phyloP scores from a whole-genome alignment of 2,888 invertebrate genomes.

The Morinoia aosen region DNA sequence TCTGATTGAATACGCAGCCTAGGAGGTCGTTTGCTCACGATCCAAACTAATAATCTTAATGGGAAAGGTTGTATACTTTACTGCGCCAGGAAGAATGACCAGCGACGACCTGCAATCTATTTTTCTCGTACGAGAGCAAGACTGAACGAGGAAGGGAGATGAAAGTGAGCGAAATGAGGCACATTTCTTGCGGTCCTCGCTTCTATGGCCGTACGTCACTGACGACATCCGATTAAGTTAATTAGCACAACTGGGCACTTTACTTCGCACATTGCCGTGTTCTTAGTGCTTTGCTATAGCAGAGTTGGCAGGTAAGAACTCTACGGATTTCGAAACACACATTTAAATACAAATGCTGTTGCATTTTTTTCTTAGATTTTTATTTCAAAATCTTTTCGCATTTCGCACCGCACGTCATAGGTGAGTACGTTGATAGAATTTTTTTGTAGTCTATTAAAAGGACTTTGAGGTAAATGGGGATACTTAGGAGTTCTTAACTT shows the following conservation, averaged over 20 bases:
- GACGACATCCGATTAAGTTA: not conserved
- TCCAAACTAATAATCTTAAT: not conserved
- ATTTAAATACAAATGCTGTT: not conserved
- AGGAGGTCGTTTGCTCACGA: not conserved
- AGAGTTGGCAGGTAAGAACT: not conserved
- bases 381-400: too few species aligned
- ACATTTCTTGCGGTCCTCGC: not conserved
- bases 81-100: not conserved
- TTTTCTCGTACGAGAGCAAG: not conserved
- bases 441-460: too few species aligned
- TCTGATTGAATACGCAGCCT: not conserved
- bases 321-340: not conserved
- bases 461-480: too few species aligned
- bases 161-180: not conserved
- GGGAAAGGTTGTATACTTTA: not conserved
- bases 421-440: not conserved
- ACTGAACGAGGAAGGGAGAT: not conserved
- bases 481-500: too few species aligned
- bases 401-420: not conserved
- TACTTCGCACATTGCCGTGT: not conserved
- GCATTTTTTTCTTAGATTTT: too few species aligned
- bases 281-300: not conserved
- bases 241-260: not conserved
- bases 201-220: not conserved
- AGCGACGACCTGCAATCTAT: not conserved